A percentile compares a stretch with the other conserved stretches of the same genome.
phyloP scores from a whole-genome alignment of 2,797 vertebrate species.

The Gouania willdenowi region DNA sequence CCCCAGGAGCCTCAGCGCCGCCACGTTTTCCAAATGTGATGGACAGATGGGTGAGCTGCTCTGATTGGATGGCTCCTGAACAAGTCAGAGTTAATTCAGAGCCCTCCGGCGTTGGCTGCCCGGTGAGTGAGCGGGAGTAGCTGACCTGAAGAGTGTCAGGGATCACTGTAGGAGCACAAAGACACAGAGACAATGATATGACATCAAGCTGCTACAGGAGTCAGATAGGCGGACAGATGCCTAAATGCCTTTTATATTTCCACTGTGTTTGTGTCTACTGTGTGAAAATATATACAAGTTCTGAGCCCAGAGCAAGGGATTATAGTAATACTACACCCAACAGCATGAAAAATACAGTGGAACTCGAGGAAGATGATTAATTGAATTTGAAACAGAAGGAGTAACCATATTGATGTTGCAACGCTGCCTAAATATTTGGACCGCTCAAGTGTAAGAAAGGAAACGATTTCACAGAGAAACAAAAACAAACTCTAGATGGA shows the following conservation, averaged over 20 bases:
- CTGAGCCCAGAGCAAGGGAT: conserved; percentile 21
- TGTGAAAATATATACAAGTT: too few species aligned
- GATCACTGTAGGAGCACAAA: conserved; percentile 70
- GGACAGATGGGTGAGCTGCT: conserved; percentile 84
- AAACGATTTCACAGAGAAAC: neutral
- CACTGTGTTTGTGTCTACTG: conserved; percentile 10
- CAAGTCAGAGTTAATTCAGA: conserved; percentile 80
- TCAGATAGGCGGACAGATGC: conserved; percentile 4
- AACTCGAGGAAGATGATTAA: neutral
- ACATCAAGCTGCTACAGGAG: conserved; percentile 14
- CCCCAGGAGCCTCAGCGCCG: neutral
- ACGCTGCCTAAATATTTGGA: neutral
- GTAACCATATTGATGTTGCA: neutral
- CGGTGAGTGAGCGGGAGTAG: conserved; percentile 65
- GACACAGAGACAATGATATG: conserved; percentile 10
- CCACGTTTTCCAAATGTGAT: conserved; percentile 77
- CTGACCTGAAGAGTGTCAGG: conserved; percentile 82
- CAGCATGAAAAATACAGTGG: neutral
- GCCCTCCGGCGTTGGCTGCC: conserved; percentile 76
- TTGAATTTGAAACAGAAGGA: neutral
- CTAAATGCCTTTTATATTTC: conserved; percentile 10
- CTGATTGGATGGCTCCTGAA: conserved; percentile 69
- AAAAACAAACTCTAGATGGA: conserved; percentile 12
- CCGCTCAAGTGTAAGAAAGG: neutral
- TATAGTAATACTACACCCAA: conserved; percentile 12